Base-by-base conservation (phyloP, 2,888 invertebrate genomes). In the Chydorus sphaericus region DNA sequence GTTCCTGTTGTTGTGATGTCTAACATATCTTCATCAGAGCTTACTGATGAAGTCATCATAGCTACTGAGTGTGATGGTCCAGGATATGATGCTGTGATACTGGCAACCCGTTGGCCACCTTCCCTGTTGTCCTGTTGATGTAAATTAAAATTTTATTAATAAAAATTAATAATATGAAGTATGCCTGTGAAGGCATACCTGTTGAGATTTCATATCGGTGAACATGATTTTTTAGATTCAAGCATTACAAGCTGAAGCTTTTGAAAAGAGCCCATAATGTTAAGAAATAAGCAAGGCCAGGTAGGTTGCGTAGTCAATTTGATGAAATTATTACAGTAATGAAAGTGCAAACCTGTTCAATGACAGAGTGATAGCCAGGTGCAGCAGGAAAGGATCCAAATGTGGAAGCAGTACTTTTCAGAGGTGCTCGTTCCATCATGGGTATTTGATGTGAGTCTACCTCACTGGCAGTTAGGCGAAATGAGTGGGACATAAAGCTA, bases 11-110 rank as follows among this genome's bases (percentile, higher is more conserved):
- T 78, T 52, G 76, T 76, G 61, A 80, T 79, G 67, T 80, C 80
- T 62, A 79, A 77, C 79, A 80, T 80, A 66, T 79, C 80, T 69
- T 80, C 80, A 67, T 79, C 79, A 48, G 72, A 71, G 63, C 55
- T 55, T 7, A 55, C 30, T 36, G 48, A 48, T 10, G 48, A 52
- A 1, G 52, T 31, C 33, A 31, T 31, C 26, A 31, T 36, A 3
- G 36, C 52, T 8, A 36, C 52, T 36, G 52, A 31, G 23, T 52
- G 52, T 33, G 26, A 33, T n/a, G 33, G 31, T 6, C 52, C 52
- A 11, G 52, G 52, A 23, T 52, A 52, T 3, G 52, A 33, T 36
- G 36, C 30, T 6, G 20, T 52, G 33, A 52, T 52, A 23, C 52
- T 52, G 2, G 52, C 31, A 6, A 52, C 36, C 11, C 52, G 52